Evolutionary conservation across 2,113 vertebrate species (phyloP).

Genomic region (Anarhynchus alexandrinus): DNA sequence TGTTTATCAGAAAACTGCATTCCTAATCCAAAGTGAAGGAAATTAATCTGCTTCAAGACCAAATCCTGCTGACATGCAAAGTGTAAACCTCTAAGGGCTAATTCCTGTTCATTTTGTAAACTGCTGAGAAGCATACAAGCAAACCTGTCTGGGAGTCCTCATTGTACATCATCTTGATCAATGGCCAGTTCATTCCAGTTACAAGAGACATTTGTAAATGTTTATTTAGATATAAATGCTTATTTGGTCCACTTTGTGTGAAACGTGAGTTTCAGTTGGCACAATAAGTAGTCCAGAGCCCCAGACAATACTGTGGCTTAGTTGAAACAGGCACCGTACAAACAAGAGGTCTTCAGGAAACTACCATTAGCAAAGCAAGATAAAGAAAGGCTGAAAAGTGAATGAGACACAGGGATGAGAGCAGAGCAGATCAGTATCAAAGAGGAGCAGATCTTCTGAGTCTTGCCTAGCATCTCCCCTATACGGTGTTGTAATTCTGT

Average conservation of each 20-base stretch:
- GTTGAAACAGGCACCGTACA: not conserved
- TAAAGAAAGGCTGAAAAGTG: not conserved
- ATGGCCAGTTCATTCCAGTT: not conserved
- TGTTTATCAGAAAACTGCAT: not conserved
- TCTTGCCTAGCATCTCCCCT: not conserved
- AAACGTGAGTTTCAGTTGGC: not conserved
- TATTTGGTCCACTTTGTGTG: not conserved
- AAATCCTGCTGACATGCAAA: not conserved
- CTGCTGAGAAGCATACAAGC: not conserved
- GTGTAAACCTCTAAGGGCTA: not conserved
- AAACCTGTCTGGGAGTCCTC: not conserved
- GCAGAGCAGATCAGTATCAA: not conserved
- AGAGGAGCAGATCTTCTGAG: not conserved
- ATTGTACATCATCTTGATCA: not conserved
- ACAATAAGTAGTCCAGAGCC: not conserved
- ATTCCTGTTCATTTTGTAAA: not conserved
- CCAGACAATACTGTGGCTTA: not conserved
- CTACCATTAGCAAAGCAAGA: not conserved
- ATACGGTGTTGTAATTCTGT: not conserved
- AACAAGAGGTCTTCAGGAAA: not conserved
- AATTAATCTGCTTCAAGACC: not conserved
- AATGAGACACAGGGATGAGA: not conserved
- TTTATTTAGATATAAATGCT: not conserved
- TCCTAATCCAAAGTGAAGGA: not conserved
- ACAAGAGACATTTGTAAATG: not conserved